Conservation (phyloP, 2,113 vertebrate genomes). For the Alexandromys fortis region DNA sequence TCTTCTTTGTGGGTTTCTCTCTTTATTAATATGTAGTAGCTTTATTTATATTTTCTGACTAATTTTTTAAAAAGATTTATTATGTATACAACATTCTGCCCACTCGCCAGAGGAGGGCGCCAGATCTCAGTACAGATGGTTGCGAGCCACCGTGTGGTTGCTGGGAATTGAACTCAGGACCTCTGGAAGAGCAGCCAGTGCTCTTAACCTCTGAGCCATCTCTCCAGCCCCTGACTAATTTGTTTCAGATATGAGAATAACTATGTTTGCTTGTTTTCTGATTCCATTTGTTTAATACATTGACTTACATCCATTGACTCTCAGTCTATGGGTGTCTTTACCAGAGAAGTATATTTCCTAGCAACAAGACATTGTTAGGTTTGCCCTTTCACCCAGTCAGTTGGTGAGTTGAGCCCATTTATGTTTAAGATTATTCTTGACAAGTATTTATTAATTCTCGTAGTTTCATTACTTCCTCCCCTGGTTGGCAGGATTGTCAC, state of each 20-base stretch:
- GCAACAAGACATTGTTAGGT: background rate
- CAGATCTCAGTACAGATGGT: too few species aligned
- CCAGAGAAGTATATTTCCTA: background rate
- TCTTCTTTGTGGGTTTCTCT: background rate
- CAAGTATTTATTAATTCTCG: background rate
- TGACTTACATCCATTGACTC: background rate
- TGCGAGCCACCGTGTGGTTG: too few species aligned
- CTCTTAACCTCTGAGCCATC: too few species aligned
- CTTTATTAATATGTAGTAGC: background rate
- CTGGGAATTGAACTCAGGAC: too few species aligned
- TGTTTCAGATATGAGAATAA: background rate
- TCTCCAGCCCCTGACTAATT: background rate
- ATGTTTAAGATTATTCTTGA: background rate
- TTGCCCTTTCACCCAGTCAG: background rate
- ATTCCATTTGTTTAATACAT: background rate
- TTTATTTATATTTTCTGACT: background rate
- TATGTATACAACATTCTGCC: too few species aligned
- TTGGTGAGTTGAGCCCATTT: background rate
- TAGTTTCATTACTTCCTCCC: background rate
- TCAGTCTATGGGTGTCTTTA: background rate
- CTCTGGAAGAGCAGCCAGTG: too few species aligned
- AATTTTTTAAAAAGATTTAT: background rate
- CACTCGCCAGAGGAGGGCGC: too few species aligned
- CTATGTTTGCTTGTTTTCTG: background rate
- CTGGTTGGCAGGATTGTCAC: background rate